phyloP scores from a whole-genome alignment of 2,888 invertebrate species.

The Eristalis pertinax region DNA sequence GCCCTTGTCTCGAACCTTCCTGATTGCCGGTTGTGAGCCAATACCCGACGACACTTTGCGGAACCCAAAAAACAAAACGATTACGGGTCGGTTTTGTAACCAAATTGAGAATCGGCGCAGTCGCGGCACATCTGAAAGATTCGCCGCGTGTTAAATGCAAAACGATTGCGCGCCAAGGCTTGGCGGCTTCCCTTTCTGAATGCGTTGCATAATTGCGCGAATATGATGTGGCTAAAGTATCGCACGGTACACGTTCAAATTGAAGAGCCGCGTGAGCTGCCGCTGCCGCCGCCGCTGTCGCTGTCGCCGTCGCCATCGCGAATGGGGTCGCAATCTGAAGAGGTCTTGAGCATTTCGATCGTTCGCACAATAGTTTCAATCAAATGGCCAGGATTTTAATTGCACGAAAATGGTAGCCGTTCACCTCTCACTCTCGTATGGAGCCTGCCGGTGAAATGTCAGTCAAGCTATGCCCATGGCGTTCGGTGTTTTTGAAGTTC shows the following conservation, averaged over 20 bases:
- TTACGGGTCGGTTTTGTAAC: conserved; percentile 58
- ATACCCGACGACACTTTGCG: background rate
- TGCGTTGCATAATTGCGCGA: conserved; percentile 52
- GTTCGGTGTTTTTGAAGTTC: background rate
- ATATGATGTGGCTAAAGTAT: conserved; percentile 55
- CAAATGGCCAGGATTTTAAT: conserved; percentile 59
- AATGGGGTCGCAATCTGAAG: conserved; percentile 46
- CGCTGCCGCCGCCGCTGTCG: background rate
- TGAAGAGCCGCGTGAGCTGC: conserved; percentile 48
- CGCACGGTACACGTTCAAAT: conserved; percentile 39
- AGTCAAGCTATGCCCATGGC: background rate
- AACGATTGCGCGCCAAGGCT: conserved; percentile 55
- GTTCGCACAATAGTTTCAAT: conserved; percentile 38
- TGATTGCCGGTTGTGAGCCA: background rate
- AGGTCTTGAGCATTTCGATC: conserved; percentile 40
- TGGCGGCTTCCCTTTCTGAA: conserved; percentile 48
- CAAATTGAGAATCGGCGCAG: conserved; percentile 36
- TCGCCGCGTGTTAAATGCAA: conserved; percentile 42
- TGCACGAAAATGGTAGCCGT: conserved; percentile 28
- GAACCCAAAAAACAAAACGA: conserved; percentile 28
- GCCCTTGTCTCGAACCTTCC: background rate
- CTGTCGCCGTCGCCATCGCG: background rate
- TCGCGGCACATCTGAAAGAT: conserved; percentile 64
- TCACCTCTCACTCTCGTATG: conserved; percentile 10
- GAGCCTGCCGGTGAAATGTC: background rate